phyloP scores from a whole-genome alignment of 2,113 vertebrate genomes.

The Triplophysa tibetana region DNA sequence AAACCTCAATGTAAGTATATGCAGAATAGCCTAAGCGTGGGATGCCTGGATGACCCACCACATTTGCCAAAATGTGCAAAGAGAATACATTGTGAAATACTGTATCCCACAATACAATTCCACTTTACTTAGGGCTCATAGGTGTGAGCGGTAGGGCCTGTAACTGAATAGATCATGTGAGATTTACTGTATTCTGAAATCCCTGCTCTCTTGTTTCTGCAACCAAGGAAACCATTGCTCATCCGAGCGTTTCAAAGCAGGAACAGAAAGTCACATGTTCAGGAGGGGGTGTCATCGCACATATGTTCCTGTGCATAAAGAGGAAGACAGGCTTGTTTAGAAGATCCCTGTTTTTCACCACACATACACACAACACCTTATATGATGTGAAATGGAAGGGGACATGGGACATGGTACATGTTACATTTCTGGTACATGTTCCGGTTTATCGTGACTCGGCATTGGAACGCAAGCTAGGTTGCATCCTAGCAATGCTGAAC shows the following conservation, averaged over 20 bases:
- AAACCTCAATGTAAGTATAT: not conserved
- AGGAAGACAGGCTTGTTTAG: not conserved
- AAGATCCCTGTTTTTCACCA: not conserved
- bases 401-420: no score
- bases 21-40: not conserved
- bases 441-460: no score
- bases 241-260: slow-evolving; percentile 28
- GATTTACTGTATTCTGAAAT: slow-evolving; percentile 33
- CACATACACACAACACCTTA: not conserved
- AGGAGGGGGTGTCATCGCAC: slow-evolving; percentile 14
- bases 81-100: no score
- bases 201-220: slow-evolving; percentile 31
- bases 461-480: not conserved
- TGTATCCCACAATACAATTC: not conserved
- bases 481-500: not conserved
- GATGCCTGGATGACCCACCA: no score
- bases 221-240: slow-evolving; percentile 46
- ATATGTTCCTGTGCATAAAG: not conserved
- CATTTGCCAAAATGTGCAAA: not conserved
- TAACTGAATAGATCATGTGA: slow-evolving; percentile 53
- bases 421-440: no score
- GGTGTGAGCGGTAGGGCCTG: not conserved
- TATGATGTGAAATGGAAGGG: no score
- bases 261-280: slow-evolving; percentile 41
- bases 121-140: not conserved